Conservation (phyloP, 1,140 invertebrate species). For the Steinernema feltiae region DNA sequence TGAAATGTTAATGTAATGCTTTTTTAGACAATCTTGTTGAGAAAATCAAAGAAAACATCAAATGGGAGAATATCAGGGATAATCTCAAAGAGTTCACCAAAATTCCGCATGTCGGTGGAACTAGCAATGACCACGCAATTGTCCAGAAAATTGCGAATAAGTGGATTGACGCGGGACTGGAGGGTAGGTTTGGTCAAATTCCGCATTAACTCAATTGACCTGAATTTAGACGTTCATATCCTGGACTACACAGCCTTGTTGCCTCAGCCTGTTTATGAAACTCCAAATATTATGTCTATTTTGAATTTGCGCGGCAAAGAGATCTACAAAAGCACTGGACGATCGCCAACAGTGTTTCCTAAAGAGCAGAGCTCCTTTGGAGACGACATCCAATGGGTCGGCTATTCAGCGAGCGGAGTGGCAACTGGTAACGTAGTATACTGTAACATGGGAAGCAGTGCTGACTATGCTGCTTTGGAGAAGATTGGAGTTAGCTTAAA, state of each 20-base stretch:
- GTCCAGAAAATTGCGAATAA: neutral
- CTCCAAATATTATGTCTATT: neutral
- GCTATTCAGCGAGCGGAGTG: neutral
- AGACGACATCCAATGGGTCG: neutral
- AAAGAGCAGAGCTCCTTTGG: neutral
- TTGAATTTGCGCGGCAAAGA: neutral
- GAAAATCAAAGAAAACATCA: neutral
- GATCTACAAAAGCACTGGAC: neutral
- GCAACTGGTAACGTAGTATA: neutral
- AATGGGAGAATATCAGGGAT: neutral
- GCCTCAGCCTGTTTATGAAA: neutral
- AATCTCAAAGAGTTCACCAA: neutral
- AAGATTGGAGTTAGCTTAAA: neutral
- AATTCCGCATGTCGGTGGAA: neutral
- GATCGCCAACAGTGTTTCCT: neutral
- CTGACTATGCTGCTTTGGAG: neutral
- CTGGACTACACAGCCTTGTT: neutral
- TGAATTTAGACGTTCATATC: neutral
- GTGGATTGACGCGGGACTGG: neutral
- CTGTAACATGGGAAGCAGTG: neutral
- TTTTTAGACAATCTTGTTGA: neutral
- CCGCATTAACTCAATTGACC: neutral
- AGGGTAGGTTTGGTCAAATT: neutral
- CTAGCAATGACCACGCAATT: neutral
- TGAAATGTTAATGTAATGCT: too few species aligned